A percentile compares a stretch with the other conserved stretches of the same genome.
Conservation (phyloP, 2,113 vertebrate species). For the Tauraco erythrolophus region DNA sequence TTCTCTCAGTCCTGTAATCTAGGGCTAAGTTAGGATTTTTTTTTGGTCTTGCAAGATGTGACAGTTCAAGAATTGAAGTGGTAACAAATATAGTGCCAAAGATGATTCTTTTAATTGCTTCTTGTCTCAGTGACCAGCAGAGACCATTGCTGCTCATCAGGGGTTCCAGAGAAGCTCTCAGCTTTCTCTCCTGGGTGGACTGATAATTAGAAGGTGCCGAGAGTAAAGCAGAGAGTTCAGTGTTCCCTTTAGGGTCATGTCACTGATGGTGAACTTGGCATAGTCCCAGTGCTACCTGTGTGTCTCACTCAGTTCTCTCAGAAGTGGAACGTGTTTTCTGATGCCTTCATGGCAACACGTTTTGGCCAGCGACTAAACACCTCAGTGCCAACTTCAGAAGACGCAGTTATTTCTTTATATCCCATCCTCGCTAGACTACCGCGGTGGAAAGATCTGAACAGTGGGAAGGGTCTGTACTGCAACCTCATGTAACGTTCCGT, state of each 20-base stretch:
- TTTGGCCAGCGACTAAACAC: background rate
- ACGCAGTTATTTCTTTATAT: rapidly evolving
- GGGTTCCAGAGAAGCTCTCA: background rate
- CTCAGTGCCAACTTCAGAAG: background rate
- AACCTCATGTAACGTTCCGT: rapidly evolving
- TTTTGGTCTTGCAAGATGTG: background rate
- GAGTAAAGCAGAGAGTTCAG: background rate
- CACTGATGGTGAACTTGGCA: background rate
- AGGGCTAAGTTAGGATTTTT: background rate
- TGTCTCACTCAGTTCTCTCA: background rate
- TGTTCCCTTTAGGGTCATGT: rapidly evolving
- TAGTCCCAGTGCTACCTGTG: rapidly evolving
- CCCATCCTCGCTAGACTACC: rapidly evolving
- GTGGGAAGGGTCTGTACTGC: background rate
- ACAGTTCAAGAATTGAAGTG: background rate
- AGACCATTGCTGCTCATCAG: rapidly evolving
- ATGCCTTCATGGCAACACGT: background rate
- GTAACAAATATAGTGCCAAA: background rate
- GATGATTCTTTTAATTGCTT: background rate
- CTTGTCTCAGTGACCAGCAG: too few relatives aligned
- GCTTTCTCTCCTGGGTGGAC: background rate
- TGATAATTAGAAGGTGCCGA: rapidly evolving
- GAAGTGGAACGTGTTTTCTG: background rate
- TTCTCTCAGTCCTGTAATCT: background rate
- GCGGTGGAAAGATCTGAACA: background rate